Percentiles rank a stretch among this genome's conserved stretches.
Conservation (phyloP, 1,140 invertebrate species). For the Panulirus ornatus region DNA sequence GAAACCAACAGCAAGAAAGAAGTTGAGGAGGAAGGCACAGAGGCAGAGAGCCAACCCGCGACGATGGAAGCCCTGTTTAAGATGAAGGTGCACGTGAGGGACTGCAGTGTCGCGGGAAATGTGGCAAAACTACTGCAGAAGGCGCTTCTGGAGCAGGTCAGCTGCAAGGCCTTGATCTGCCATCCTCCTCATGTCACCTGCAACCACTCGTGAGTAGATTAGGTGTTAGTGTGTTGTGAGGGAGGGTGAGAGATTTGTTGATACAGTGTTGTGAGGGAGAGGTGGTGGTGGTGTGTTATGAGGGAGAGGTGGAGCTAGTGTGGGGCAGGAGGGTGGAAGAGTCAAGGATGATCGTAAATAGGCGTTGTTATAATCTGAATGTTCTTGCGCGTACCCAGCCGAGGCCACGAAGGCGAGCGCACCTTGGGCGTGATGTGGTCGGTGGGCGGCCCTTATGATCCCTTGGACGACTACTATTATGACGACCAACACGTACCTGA, state of each 20-base stretch:
- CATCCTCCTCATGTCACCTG: conserved; percentile 8
- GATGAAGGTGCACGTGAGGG: conserved; percentile 11
- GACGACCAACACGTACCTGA: conserved; percentile 31
- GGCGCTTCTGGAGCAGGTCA: background rate
- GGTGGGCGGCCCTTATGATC: conserved; percentile 35
- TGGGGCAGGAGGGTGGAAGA: too few relatives aligned
- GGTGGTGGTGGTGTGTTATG: too few relatives aligned
- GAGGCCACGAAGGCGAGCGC: background rate
- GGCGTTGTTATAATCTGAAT: too few relatives aligned
- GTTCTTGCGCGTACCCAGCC: too few relatives aligned
- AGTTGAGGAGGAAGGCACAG: background rate
- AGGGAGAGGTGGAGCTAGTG: too few relatives aligned
- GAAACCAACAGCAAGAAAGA: background rate
- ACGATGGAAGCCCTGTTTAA: conserved; percentile 35
- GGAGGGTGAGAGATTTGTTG: background rate
- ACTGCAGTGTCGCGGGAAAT: background rate
- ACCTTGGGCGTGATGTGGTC: conserved; percentile 23
- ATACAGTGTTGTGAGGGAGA: too few relatives aligned
- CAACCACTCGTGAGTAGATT: background rate
- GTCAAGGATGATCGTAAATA: too few relatives aligned
- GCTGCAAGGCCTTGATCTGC: conserved; percentile 10
- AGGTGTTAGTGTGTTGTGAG: background rate
- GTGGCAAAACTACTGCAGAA: conserved; percentile 12
- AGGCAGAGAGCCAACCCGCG: background rate
- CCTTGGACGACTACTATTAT: background rate